These are phyloP conservation scores for Pseudopleuronectes americanus DNA, from an alignment of 2,797 vertebrate species.

Conservation along the genomic window DNA sequence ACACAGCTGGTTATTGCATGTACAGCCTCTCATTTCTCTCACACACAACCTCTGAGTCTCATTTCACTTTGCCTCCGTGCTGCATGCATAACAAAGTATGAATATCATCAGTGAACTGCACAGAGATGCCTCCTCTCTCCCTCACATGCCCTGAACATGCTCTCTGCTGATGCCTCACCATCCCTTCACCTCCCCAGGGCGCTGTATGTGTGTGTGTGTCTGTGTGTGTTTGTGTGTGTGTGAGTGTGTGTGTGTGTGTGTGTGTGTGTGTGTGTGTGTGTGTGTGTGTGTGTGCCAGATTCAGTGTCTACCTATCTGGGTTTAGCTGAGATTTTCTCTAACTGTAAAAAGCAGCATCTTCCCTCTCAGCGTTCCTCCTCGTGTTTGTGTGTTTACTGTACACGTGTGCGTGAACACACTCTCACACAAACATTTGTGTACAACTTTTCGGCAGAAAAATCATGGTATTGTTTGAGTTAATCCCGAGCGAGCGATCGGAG, in stretches of 20 bases:
- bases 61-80: not conserved
- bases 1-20: not conserved
- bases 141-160: not conserved
- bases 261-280: not conserved
- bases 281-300: not conserved
- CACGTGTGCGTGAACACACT: not conserved
- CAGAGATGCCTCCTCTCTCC: not conserved
- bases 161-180: not conserved
- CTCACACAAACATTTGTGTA: constrained; percentile 5
- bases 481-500: constrained; percentile 41
- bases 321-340: constrained; percentile 5
- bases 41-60: not conserved
- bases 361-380: not conserved
- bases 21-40: not conserved
- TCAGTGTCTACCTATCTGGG: constrained; percentile 1
- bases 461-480: constrained; percentile 58
- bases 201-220: not conserved
- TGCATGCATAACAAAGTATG: constrained; percentile 2
- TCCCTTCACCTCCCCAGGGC: constrained; percentile 20
- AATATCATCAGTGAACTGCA: constrained; percentile 1
- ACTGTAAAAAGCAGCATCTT: constrained; percentile 24
- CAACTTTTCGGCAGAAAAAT: constrained; percentile 34
- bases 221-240: not conserved
- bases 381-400: constrained; percentile 34
- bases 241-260: not conserved